phyloP scores from a whole-genome alignment of 2,888 invertebrate genomes.

The Ariolimax columbianus region DNA sequence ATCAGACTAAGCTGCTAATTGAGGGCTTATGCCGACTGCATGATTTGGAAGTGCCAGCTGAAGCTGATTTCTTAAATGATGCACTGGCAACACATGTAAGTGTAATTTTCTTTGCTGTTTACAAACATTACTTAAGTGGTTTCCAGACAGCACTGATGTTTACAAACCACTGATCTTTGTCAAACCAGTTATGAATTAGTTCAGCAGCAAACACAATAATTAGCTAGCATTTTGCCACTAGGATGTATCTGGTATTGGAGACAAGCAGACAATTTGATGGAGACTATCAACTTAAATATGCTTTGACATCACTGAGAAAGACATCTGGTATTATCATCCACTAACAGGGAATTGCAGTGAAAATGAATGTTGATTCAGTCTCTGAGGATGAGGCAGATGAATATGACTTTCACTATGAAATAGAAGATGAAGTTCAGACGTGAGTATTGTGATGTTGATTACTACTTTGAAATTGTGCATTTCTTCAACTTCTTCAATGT shows the following conservation, averaged over 20 bases:
- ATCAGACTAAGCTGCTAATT: conserved; percentile 92
- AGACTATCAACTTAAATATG: neutral
- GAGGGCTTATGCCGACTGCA: conserved; percentile 94
- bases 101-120: neutral
- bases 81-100: conserved; percentile 65
- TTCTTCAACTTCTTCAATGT: neutral
- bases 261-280: too few species aligned
- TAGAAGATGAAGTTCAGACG: conserved; percentile 87
- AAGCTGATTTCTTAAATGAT: conserved; percentile 84
- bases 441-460: conserved; percentile 50
- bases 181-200: too few species aligned
- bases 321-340: neutral
- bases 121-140: too few species aligned
- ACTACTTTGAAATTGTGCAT: neutral
- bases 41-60: conserved; percentile 93
- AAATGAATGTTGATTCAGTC: conserved; percentile 45
- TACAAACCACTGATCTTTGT: too few species aligned
- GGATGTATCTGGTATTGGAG: too few species aligned
- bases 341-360: conserved; percentile 49
- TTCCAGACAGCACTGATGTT: too few species aligned
- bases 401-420: conserved; percentile 90
- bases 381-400: conserved; percentile 80
- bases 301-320: neutral
- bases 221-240: too few species aligned
- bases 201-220: too few species aligned